phyloP scores from a whole-genome alignment of 2,888 invertebrate genomes.

The Eupeodes latifasciatus region DNA sequence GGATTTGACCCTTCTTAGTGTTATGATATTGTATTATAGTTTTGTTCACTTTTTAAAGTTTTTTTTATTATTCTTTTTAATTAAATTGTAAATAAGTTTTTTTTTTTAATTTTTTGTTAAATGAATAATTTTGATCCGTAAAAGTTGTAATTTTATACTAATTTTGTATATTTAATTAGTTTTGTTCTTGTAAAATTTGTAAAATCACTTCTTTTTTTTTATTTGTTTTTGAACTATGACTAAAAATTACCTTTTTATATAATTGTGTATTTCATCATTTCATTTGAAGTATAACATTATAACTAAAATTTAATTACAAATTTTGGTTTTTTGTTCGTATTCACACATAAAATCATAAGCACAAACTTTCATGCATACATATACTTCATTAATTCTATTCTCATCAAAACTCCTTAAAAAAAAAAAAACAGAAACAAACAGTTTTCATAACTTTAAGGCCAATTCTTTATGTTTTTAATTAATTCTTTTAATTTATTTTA shows the following conservation, averaged over 20 bases:
- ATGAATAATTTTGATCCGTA: conserved; percentile 7
- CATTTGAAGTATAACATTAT: conserved; percentile 37
- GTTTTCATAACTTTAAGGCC: background rate
- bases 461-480: background rate
- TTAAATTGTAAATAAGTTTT: conserved; percentile 57
- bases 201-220: background rate
- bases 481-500: background rate
- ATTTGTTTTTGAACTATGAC: conserved; percentile 46
- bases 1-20: conserved; percentile 84
- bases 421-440: background rate
- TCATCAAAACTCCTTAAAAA: conserved; percentile 57
- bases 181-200: conserved; percentile 2
- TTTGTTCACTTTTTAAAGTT: conserved; percentile 63
- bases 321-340: conserved; percentile 43
- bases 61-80: conserved; percentile 10
- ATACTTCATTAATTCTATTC: conserved; percentile 38
- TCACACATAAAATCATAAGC: conserved; percentile 36
- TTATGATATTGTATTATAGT: conserved; percentile 72
- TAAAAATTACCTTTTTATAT: conserved; percentile 57
- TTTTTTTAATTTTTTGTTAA: background rate
- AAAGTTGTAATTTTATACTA: conserved; percentile 8
- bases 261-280: conserved; percentile 71
- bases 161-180: conserved; percentile 23
- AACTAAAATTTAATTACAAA: conserved; percentile 49
- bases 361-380: conserved; percentile 29